These are phyloP conservation scores for Prunella strophiata DNA, from an alignment of 2,797 vertebrate genomes.

Conservation along the genomic window DNA sequence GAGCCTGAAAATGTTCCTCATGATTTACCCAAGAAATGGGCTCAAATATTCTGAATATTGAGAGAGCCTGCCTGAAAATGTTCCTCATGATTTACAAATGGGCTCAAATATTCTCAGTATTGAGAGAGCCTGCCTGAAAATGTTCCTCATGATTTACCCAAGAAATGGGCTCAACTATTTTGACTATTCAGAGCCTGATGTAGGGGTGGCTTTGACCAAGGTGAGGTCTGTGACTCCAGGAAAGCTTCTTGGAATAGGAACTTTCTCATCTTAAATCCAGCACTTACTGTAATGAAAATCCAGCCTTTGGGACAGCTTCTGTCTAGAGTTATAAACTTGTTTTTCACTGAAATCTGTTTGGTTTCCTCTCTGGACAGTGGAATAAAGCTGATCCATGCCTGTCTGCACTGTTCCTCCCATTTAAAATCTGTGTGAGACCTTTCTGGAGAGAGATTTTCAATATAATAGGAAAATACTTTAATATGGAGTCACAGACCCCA, in stretches of 20 bases:
- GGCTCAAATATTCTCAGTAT: not conserved
- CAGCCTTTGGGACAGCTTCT: not conserved
- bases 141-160: not conserved
- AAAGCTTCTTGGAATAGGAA: not conserved
- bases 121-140: not conserved
- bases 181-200: not conserved
- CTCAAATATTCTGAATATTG: not conserved
- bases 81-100: not conserved
- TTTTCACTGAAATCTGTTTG: not conserved
- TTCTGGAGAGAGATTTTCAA: not conserved
- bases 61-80: not conserved
- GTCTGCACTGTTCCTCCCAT: rapidly evolving
- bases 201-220: not conserved
- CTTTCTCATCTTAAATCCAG: not conserved
- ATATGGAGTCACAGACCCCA: not conserved
- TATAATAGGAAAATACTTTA: not conserved
- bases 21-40: not conserved
- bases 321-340: not conserved
- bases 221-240: not conserved
- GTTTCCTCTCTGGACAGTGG: not conserved
- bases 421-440: not conserved
- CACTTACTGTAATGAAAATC: not conserved
- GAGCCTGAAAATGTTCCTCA: not conserved
- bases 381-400: not conserved
- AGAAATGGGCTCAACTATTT: not conserved